Evolutionary conservation across 2,888 invertebrate genomes (phyloP).

Genomic region (Neocrepidodera transversa): DNA sequence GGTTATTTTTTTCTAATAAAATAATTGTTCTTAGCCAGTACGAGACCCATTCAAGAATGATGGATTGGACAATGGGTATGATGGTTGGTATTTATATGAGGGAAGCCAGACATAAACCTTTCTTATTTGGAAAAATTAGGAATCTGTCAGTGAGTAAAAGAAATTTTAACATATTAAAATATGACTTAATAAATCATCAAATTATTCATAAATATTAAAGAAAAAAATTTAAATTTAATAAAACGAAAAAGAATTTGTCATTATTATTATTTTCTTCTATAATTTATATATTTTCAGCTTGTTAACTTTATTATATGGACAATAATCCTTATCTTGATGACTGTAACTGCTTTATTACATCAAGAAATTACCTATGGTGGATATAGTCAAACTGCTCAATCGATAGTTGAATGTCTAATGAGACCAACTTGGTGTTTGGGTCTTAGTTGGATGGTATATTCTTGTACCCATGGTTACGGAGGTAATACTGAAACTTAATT

Average conservation of each 20-base stretch:
- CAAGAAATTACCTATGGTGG: conserved; percentile 20
- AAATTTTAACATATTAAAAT: too few relatives aligned
- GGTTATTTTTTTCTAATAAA: neutral
- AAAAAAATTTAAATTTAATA: too few relatives aligned
- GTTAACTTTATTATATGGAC: conserved; percentile 36
- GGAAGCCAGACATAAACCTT: conserved; percentile 34
- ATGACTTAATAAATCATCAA: too few relatives aligned
- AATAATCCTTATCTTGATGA: conserved; percentile 30
- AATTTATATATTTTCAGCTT: conserved; percentile 20
- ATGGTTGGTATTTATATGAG: conserved; percentile 43
- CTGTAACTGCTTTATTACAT: conserved; percentile 19
- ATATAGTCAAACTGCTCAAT: conserved; percentile 12
- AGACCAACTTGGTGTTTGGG: conserved; percentile 40
- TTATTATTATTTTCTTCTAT: too few relatives aligned
- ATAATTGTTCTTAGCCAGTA: conserved; percentile 37
- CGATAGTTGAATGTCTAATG: conserved; percentile 18
- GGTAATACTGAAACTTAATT: conserved; percentile 33
- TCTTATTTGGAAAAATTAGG: conserved; percentile 24
- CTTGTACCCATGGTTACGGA: conserved; percentile 41
- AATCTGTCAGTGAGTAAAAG: conserved; percentile 17
- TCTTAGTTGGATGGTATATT: conserved; percentile 42
- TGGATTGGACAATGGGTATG: conserved; percentile 42
- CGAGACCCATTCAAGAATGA: conserved; percentile 44
- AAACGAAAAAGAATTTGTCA: too few relatives aligned
- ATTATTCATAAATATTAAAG: too few relatives aligned